Percentiles rank a stretch among this genome's conserved stretches.
Evolutionary conservation across 1,140 invertebrate genomes (phyloP).

Genomic region (Pomacea maculata): DNA sequence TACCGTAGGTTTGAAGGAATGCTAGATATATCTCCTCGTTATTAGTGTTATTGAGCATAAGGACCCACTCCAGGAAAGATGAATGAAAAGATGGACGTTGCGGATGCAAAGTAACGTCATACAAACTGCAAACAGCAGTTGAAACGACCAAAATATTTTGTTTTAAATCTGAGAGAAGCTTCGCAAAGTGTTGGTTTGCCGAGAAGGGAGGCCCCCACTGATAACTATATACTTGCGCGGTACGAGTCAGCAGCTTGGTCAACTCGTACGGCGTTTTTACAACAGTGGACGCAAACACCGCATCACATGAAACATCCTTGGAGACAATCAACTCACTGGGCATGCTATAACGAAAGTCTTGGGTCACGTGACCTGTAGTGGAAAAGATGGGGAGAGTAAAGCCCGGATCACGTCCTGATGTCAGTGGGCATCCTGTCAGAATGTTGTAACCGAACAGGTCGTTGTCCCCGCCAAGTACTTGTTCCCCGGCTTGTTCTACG

Average conservation of each 20-base stretch:
- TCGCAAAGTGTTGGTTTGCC: not conserved
- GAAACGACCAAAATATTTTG: too few species aligned
- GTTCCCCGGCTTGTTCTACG: too few species aligned
- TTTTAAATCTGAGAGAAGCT: too few species aligned
- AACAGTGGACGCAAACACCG: not conserved
- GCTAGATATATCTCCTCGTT: not conserved
- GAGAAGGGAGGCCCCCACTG: not conserved
- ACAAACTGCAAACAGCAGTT: too few species aligned
- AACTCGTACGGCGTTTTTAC: not conserved
- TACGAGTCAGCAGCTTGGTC: not conserved
- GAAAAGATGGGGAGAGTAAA: slow-evolving; percentile 33
- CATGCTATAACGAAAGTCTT: too few species aligned
- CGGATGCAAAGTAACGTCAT: not conserved
- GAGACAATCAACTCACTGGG: too few species aligned
- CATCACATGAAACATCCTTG: not conserved
- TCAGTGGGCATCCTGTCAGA: slow-evolving; percentile 23
- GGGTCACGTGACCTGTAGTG: too few species aligned
- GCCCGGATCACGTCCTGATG: slow-evolving; percentile 30
- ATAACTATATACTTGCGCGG: not conserved
- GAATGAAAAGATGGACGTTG: not conserved
- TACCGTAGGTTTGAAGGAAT: not conserved
- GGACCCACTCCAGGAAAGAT: not conserved
- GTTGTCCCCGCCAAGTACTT: slow-evolving; percentile 4
- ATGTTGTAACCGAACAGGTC: slow-evolving; percentile 33
- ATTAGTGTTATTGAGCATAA: not conserved